Base-by-base conservation (phyloP, 2,797 vertebrate species). In the Scomberomorus guttatus region DNA sequence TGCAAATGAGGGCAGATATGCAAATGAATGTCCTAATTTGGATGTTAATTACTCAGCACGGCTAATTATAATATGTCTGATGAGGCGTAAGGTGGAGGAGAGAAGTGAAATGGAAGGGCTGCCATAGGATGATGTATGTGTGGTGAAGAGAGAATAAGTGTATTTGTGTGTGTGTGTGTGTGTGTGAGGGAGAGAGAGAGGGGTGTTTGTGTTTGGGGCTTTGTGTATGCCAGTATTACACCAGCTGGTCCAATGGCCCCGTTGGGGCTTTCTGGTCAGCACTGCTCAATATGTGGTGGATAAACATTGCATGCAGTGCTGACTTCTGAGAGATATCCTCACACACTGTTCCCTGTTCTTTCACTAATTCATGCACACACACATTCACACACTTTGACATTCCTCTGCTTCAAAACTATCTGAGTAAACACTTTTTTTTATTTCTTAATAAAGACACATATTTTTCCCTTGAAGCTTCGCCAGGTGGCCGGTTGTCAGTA, bases 1-100 rank as follows among this genome's bases (percentile, higher is more conserved):
- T 91, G 87, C 80, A 89, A 92, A 91, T 90, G 20, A 84, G 52
- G 27, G 61, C 25, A 48, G 24, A 77, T 90, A 92, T 94, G 92
- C 89, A 93, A 94, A 94, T 91, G 7, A 66, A 80, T n/a, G 75
- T 66, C 90, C 91, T 92, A 90, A 94, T 94, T 93, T 92, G 82
- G 89, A 72, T 91, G 87, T 94, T 95, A 95, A 95, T 95, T 95
- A 94, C 90, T 87, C 90, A 84, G 86, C 81, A 92, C 77, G 77
- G 87, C 91, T 94, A 94, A 94, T 94, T 94, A 94, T 91, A 92
- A 89, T 86, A 81, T 82, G 86, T 87, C 87, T 93, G 92, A 92
- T 92, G 92, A 92, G 90, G 90, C 79, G 60, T 88, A 83, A 89
- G 89, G 83, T 92, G 79, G 82, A 89, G 86, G 88, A 84, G 82